These are phyloP conservation scores for Tiliacea citrago DNA, from an alignment of 2,888 invertebrate species.

Conservation along the genomic window DNA sequence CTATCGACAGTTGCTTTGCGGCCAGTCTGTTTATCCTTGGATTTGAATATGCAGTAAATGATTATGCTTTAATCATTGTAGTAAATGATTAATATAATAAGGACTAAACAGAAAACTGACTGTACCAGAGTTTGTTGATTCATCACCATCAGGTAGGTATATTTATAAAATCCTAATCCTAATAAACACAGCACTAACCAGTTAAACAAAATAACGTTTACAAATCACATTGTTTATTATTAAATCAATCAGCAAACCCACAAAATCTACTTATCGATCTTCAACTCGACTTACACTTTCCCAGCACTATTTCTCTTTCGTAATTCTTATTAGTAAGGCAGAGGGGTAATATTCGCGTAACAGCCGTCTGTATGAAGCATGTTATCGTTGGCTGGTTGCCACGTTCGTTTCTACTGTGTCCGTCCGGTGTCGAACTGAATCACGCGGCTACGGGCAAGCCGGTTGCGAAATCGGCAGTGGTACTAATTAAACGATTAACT, in stretches of 20 bases:
- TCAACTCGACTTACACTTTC: slow-evolving; percentile 14
- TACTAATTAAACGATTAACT: slow-evolving; percentile 45
- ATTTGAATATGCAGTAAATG: background rate
- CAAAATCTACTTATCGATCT: slow-evolving; percentile 49
- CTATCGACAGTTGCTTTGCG: background rate
- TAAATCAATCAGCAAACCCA: slow-evolving; percentile 28
- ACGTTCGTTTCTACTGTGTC: slow-evolving; percentile 66
- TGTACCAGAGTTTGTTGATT: background rate
- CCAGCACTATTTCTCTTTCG: slow-evolving; percentile 51
- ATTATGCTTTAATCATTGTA: no score
- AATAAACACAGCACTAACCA: slow-evolving; percentile 32
- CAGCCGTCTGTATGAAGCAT: slow-evolving; percentile 58
- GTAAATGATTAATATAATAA: no score
- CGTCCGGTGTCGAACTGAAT: slow-evolving; percentile 70
- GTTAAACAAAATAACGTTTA: slow-evolving; percentile 11
- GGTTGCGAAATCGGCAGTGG: slow-evolving; percentile 50
- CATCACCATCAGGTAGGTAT: slow-evolving; percentile 8
- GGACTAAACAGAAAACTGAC: background rate
- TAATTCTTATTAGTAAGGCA: slow-evolving; percentile 60
- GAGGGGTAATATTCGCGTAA: slow-evolving; percentile 62
- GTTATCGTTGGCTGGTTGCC: slow-evolving; percentile 72
- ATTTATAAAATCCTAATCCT: slow-evolving; percentile 30
- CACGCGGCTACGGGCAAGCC: slow-evolving; percentile 54
- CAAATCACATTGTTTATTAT: slow-evolving; percentile 32
- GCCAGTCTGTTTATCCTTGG: background rate